A percentile compares a stretch with the other conserved stretches of the same genome.
Evolutionary conservation across 2,797 vertebrate species (phyloP).

Genomic region (Halcyon badia): DNA sequence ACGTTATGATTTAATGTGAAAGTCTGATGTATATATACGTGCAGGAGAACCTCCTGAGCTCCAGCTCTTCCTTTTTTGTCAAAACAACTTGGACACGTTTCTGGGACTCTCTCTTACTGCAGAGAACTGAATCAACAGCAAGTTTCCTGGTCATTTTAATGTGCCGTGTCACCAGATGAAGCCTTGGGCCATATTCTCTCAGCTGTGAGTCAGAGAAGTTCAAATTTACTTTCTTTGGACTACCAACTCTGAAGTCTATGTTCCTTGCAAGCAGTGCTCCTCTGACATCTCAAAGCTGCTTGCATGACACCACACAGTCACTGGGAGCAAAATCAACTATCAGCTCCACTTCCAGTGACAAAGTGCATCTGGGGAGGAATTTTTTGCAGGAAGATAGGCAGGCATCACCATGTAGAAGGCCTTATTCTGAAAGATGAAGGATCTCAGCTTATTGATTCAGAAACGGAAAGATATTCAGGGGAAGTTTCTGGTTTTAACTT

Average conservation of each 20-base stretch:
- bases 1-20: not conserved
- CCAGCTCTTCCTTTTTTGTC: not conserved
- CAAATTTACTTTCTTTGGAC: not conserved
- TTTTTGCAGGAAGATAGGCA: not conserved
- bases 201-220: not conserved
- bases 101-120: not conserved
- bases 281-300: not conserved
- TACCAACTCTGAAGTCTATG: not conserved
- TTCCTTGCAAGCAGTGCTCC: not conserved
- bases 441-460: not conserved
- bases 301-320: not conserved
- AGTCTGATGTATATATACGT: fast-evolving
- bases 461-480: too few relatives aligned
- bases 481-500: not conserved
- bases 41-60: not conserved
- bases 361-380: not conserved
- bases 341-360: not conserved
- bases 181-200: not conserved
- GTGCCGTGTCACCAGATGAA: not conserved
- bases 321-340: not conserved
- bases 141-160: not conserved
- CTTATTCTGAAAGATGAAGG: not conserved
- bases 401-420: not conserved
- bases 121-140: not conserved
- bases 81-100: not conserved